These are phyloP conservation scores for Geophilus truncorum DNA, from an alignment of 2,888 invertebrate genomes.

Conservation along the genomic window DNA sequence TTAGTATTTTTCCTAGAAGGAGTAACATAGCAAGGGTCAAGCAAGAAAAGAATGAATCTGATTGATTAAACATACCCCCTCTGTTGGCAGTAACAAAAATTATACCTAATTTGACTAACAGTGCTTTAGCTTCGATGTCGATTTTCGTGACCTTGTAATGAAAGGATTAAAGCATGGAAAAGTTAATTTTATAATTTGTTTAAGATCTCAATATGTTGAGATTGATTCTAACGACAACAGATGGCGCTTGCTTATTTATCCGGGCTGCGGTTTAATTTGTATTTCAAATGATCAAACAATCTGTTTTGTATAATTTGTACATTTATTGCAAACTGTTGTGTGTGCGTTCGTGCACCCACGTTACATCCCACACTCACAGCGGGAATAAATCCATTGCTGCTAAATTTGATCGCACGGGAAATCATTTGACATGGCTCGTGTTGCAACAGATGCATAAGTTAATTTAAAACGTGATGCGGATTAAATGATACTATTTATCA, in stretches of 20 bases:
- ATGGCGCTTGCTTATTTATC: background rate
- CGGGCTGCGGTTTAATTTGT: background rate
- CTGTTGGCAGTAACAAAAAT: no score
- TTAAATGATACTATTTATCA: no score
- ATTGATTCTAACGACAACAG: background rate
- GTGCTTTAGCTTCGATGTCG: no score
- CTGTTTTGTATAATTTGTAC: background rate
- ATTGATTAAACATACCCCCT: no score
- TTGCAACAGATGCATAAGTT: background rate
- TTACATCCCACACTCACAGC: no score
- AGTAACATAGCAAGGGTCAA: no score
- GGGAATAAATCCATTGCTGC: background rate
- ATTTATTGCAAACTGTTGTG: background rate
- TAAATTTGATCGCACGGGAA: background rate
- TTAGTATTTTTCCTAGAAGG: no score
- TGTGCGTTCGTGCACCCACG: no score
- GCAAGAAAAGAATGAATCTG: no score
- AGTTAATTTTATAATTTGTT: background rate
- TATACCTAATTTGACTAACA: no score
- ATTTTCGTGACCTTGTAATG: no score
- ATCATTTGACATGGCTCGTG: background rate
- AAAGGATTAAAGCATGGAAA: no score
- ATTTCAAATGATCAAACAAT: background rate
- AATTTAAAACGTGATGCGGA: background rate
- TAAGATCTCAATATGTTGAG: background rate